Conservation (phyloP, 1,140 invertebrate genomes). For the Dendrolimus punctatus region DNA sequence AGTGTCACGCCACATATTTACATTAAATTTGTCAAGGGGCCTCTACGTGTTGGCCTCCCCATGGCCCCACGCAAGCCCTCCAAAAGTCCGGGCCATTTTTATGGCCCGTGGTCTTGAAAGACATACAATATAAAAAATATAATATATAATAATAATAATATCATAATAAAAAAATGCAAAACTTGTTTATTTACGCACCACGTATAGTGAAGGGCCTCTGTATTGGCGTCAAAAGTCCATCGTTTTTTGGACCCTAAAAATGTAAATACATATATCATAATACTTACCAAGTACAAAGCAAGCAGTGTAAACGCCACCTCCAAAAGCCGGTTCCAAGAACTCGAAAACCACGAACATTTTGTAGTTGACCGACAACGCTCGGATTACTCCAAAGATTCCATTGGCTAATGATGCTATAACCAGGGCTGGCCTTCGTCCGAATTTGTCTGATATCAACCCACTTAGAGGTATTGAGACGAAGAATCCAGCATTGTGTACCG, state of each 20-base stretch:
- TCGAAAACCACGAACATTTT: constrained; percentile 77
- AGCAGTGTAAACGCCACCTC: constrained; percentile 77
- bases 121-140: no score
- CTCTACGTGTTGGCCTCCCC: no score
- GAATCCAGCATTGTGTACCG: constrained; percentile 80
- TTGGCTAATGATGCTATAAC: constrained; percentile 73
- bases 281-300: constrained; percentile 74
- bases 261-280: neutral
- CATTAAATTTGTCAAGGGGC: no score
- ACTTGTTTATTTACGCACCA: no score
- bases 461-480: constrained; percentile 80
- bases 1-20: no score
- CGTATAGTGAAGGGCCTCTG: no score
- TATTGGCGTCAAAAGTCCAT: neutral
- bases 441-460: constrained; percentile 77
- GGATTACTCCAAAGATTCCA: constrained; percentile 75
- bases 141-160: no score
- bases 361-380: constrained; percentile 78
- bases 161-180: no score
- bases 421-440: constrained; percentile 75
- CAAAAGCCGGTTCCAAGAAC: constrained; percentile 76
- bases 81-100: no score
- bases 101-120: no score
- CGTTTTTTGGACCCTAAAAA: neutral
- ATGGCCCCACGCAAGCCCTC: no score